phyloP scores from a whole-genome alignment of 1,140 invertebrate genomes.

The Sycophaga agraensis region DNA sequence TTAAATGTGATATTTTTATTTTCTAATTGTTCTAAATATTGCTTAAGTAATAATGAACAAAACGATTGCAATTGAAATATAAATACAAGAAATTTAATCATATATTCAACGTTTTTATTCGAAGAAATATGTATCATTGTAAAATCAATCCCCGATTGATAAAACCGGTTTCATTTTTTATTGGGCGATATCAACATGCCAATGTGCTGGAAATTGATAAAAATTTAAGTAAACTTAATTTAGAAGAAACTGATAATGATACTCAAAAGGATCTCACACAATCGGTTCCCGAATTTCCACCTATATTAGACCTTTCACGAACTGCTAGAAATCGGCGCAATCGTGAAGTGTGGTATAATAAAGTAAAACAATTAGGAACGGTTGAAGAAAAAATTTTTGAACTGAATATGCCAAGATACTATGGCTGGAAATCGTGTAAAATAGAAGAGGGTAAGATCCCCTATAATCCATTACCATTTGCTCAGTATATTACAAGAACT shows the following conservation, averaged over 20 bases:
- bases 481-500: constrained; percentile 74
- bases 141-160: no score
- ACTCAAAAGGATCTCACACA: no score
- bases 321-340: constrained; percentile 49
- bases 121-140: no score
- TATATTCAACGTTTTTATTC: no score
- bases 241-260: not conserved
- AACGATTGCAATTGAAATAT: no score
- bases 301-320: constrained; percentile 61
- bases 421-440: constrained; percentile 69
- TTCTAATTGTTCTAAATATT: no score
- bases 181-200: no score
- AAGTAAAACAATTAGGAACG: constrained; percentile 66
- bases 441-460: constrained; percentile 63
- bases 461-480: constrained; percentile 68
- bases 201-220: no score
- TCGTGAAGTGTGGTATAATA: constrained; percentile 57
- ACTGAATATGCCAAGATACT: constrained; percentile 77
- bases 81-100: no score
- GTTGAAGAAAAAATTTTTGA: constrained; percentile 82
- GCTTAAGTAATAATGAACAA: no score
- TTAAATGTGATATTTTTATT: no score
- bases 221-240: not conserved
- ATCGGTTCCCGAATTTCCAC: constrained; percentile 65
- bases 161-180: no score